Percentiles rank a stretch among this genome's conserved stretches.
Evolutionary conservation across 2,888 invertebrate genomes (phyloP).

Genomic region (Drepanosiphum platanoidis): DNA sequence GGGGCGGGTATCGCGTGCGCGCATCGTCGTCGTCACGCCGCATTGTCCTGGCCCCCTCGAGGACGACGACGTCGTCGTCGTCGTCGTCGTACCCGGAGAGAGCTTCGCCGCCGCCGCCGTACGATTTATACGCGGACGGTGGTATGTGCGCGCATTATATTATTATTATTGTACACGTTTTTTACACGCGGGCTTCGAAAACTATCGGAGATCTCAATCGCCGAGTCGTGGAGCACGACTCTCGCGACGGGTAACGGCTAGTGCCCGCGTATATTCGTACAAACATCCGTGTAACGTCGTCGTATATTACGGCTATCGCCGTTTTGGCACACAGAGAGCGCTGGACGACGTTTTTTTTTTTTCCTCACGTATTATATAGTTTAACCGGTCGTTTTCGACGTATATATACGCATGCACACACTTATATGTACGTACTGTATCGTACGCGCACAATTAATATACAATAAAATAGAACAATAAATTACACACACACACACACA

Average conservation of each 20-base stretch:
- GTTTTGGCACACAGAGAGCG: neutral
- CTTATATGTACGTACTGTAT: too few species aligned
- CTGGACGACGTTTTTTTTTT: neutral
- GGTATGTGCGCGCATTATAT: neutral
- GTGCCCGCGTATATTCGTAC: neutral
- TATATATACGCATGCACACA: neutral
- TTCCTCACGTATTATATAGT: neutral
- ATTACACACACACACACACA: too few species aligned
- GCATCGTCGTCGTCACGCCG: too few species aligned
- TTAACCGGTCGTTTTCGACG: neutral
- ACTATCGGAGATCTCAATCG: conserved; percentile 33
- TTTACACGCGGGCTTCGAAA: neutral
- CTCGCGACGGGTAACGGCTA: neutral
- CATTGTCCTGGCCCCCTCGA: too few species aligned
- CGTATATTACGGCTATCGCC: neutral
- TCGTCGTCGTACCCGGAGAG: too few species aligned
- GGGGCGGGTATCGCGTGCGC: too few species aligned
- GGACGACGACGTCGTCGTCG: too few species aligned
- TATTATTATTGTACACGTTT: too few species aligned
- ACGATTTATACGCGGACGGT: neutral
- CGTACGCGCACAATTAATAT: too few species aligned
- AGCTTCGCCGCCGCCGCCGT: too few species aligned
- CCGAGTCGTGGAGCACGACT: conserved; percentile 29
- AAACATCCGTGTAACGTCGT: neutral
- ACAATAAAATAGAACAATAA: too few species aligned